phyloP scores from a whole-genome alignment of 2,113 vertebrate species.

The Heterotilapia buettikoferi region DNA sequence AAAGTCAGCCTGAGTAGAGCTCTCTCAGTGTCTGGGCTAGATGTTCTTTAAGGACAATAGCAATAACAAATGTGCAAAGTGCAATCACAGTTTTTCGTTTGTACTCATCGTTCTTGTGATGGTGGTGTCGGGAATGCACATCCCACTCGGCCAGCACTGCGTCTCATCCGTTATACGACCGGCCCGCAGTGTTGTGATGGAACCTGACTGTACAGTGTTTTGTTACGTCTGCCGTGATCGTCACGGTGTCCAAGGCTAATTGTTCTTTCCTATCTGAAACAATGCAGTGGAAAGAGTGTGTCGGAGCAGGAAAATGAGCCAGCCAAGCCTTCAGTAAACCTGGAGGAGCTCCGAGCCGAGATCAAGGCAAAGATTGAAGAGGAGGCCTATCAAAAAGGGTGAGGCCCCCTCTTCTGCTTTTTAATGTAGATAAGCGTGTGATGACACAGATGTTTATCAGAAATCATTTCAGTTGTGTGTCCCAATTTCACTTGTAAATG shows the following conservation, averaged over 20 bases:
- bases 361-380: conserved; percentile 88
- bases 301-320: conserved; percentile 78
- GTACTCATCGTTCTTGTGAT: neutral
- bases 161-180: neutral
- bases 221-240: neutral
- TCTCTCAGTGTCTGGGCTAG: neutral
- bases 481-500: neutral
- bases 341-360: conserved; percentile 78
- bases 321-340: conserved; percentile 63
- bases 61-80: conserved; percentile 28
- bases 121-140: neutral
- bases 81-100: neutral
- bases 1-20: conserved; percentile 25
- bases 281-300: conserved; percentile 82
- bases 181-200: conserved; percentile 7
- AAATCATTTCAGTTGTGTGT: neutral
- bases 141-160: neutral
- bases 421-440: neutral
- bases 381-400: conserved; percentile 92
- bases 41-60: conserved; percentile 1
- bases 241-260: conserved; percentile 20
- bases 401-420: conserved; percentile 28
- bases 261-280: conserved; percentile 67
- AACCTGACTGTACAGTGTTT: neutral
- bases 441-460: neutral